These are phyloP conservation scores for Agrilus planipennis DNA, from an alignment of 1,140 invertebrate genomes.

Conservation along the genomic window DNA sequence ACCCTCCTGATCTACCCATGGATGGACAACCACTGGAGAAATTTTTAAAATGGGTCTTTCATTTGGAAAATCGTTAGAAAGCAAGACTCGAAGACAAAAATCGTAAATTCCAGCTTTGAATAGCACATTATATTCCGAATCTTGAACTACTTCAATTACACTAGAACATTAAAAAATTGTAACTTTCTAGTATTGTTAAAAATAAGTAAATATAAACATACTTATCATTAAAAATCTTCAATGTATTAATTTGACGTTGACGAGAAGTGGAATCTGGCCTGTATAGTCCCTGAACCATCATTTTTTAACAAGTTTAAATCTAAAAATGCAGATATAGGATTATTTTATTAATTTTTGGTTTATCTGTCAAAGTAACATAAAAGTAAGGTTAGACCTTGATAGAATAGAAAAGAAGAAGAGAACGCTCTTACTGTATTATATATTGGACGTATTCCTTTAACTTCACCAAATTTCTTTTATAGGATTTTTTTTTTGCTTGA, in stretches of 20 bases:
- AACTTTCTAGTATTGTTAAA: not conserved
- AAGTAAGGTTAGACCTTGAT: too few species aligned
- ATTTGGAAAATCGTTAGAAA: conserved; percentile 57
- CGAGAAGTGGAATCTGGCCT: conserved; percentile 23
- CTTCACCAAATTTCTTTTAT: too few species aligned
- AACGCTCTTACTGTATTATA: too few species aligned
- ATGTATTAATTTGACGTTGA: conserved; percentile 54
- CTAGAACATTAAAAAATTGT: conserved; percentile 34
- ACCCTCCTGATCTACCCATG: conserved; percentile 51
- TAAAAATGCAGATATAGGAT: too few species aligned
- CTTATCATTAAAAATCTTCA: conserved; percentile 56
- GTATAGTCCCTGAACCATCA: conserved; percentile 19
- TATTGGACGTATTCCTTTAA: too few species aligned
- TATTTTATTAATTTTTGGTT: too few species aligned
- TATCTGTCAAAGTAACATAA: too few species aligned
- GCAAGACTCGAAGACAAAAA: conserved; percentile 49
- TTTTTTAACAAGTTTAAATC: too few species aligned
- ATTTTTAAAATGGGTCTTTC: conserved; percentile 58
- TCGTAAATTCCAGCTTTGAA: conserved; percentile 48
- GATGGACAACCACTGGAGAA: conserved; percentile 50
- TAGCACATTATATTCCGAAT: conserved; percentile 56
- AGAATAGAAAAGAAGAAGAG: too few species aligned
- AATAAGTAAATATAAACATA: conserved; percentile 19
- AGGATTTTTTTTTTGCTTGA: too few species aligned
- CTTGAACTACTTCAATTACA: conserved; percentile 55